These are phyloP conservation scores for Psephotus haematonotus DNA, from an alignment of 2,113 vertebrate genomes.

Conservation along the genomic window DNA sequence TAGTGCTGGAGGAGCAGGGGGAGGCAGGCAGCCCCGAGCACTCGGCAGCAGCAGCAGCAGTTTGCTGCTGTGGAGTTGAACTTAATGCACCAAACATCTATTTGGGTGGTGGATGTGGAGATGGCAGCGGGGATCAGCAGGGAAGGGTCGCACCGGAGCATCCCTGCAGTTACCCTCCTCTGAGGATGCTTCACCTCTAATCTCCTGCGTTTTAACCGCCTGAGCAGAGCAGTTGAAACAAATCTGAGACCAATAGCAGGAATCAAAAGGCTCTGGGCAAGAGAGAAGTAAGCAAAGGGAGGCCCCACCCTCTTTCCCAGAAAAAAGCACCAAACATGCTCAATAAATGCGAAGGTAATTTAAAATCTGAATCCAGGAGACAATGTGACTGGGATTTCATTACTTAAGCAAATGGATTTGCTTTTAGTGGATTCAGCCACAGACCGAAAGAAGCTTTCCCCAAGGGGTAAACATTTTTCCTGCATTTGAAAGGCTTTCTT, in stretches of 20 bases:
- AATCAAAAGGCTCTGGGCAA: background rate
- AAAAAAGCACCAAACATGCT: slow-evolving; percentile 58
- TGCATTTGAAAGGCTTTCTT: slow-evolving; percentile 64
- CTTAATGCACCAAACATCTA: background rate
- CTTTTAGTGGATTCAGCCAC: slow-evolving; percentile 58
- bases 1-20: background rate
- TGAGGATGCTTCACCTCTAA: background rate
- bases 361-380: slow-evolving; percentile 31
- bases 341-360: slow-evolving; percentile 32
- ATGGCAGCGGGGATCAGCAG: background rate
- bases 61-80: background rate
- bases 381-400: slow-evolving; percentile 52
- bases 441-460: slow-evolving; percentile 68
- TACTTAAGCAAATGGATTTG: slow-evolving; percentile 67
- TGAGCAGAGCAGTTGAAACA: background rate
- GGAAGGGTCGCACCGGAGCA: background rate
- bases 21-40: background rate
- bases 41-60: background rate
- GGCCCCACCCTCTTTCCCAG: slow-evolving; percentile 32
- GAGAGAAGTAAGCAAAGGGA: background rate
- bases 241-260: background rate
- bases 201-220: background rate
- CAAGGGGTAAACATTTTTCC: slow-evolving; percentile 70
- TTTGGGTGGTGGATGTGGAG: background rate
- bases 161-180: background rate